Conservation (phyloP, 2,797 vertebrate species). For the Sylvilagus floridanus region DNA sequence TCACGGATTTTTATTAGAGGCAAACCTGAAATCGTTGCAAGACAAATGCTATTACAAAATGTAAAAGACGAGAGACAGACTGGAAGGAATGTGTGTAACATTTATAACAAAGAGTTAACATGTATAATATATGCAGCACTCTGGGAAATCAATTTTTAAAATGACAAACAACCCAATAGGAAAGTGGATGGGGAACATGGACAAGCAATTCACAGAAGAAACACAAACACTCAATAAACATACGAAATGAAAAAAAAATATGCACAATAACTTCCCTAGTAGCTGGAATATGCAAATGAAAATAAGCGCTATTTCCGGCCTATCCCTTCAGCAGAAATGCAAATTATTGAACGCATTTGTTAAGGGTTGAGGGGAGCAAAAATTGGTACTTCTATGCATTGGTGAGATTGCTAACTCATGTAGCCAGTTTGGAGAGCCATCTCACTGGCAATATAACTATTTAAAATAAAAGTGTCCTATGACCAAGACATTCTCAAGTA, state of each 20-base stretch:
- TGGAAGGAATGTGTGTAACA: neutral
- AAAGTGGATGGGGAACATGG: slow-evolving; percentile 40
- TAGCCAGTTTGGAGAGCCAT: neutral
- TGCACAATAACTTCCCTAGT: neutral
- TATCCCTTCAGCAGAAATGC: neutral
- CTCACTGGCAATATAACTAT: neutral
- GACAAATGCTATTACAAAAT: slow-evolving; percentile 57
- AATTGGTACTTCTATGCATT: neutral
- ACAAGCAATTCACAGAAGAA: slow-evolving; percentile 67
- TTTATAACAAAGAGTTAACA: slow-evolving; percentile 65
- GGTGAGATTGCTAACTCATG: neutral
- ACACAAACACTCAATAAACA: slow-evolving; percentile 63
- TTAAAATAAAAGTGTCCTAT: slow-evolving; percentile 18
- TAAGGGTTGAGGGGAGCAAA: neutral
- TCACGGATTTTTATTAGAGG: slow-evolving; percentile 62
- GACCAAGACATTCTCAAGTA: neutral
- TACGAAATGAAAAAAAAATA: slow-evolving; percentile 57
- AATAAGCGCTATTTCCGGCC: slow-evolving; percentile 1
- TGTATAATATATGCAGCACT: neutral
- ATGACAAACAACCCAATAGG: slow-evolving; percentile 48
- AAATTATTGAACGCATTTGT: neutral
- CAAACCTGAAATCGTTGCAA: slow-evolving; percentile 53
- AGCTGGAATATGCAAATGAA: slow-evolving; percentile 48
- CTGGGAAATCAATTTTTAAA: slow-evolving; percentile 58
- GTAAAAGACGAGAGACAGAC: slow-evolving; percentile 9